These are phyloP conservation scores for Actenoides lindsayi DNA, from an alignment of 2,113 vertebrate species.

Conservation along the genomic window DNA sequence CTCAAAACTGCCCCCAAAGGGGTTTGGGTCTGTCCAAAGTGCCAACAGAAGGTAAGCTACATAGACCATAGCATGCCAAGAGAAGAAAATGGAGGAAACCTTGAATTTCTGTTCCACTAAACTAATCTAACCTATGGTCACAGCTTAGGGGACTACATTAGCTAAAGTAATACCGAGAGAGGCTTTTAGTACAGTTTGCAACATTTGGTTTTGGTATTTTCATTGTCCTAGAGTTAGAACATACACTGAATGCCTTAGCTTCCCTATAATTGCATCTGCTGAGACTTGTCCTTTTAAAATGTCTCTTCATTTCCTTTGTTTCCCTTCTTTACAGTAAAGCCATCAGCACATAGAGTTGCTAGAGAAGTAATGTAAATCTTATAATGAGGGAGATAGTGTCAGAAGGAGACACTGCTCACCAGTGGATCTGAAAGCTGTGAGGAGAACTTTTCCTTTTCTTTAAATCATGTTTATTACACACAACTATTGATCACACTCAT, in stretches of 20 bases:
- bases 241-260: background rate
- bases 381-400: background rate
- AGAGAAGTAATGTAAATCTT: background rate
- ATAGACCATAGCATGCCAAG: background rate
- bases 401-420: background rate
- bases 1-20: slow-evolving; percentile 87
- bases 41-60: slow-evolving; percentile 91
- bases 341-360: background rate
- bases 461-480: background rate
- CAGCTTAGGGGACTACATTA: background rate
- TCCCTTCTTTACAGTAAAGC: background rate
- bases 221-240: background rate
- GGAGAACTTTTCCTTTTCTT: background rate
- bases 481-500: background rate
- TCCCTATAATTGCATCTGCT: background rate
- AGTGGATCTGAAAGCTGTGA: background rate
- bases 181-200: background rate
- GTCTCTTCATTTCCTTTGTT: background rate
- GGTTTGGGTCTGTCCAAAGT: slow-evolving; percentile 94
- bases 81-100: background rate
- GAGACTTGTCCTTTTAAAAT: background rate
- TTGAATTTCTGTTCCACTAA: accelerated
- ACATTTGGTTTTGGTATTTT: background rate
- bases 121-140: background rate
- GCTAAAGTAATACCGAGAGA: background rate